Base-by-base conservation (phyloP, 2,888 invertebrate genomes). In the Capitulum mitella region DNA sequence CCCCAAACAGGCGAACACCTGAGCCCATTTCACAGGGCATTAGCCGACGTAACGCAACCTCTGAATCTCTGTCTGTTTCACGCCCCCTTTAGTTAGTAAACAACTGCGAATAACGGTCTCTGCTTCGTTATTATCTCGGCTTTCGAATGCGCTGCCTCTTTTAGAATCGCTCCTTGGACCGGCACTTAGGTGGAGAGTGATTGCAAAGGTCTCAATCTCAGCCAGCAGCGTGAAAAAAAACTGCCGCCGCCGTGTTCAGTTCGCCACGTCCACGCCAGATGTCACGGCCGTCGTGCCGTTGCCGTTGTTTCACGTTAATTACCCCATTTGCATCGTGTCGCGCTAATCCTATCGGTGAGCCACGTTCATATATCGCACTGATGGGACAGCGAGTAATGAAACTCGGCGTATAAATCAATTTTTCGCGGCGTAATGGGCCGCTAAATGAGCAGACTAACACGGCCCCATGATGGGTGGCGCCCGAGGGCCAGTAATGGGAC, bases 1-100 rank as follows among this genome's bases (percentile, higher is more conserved):
- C 70, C 40, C 70, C 70, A 40, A 70, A 14, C 70, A 22, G 37
- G 29, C 70, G 16, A 70, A 40, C 70, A 70, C 70, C 70, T 70
- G 70, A 70, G 70, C 70, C 70, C 70, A 70, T 70, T 70, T 70
- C 70, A 70, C 70, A 70, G 70, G 40, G 70, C 70, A 70, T 70
- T 70, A 70, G 40, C 12, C 70, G 70, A 3, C 1, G 26, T 19
- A 70, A 70, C 70, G 8, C 37, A 26, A 26, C 26, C n/a, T 5
- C 16, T 70, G 40, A 10, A 40, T 70, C 70, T 70, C 40, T 70
- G 70, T 40, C 70, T 8, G 37, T 40, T 40, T 40, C 26, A n/a
- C 70, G 70, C 22, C 19, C 70, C 58, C 70, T 34, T 64, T 34
- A 40, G 70, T 40, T 8, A 37, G 70, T 37, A 70, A 70, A 70